Evolutionary conservation across 1,140 invertebrate species (phyloP).

Genomic region (Dendroctonus ponderosae): DNA sequence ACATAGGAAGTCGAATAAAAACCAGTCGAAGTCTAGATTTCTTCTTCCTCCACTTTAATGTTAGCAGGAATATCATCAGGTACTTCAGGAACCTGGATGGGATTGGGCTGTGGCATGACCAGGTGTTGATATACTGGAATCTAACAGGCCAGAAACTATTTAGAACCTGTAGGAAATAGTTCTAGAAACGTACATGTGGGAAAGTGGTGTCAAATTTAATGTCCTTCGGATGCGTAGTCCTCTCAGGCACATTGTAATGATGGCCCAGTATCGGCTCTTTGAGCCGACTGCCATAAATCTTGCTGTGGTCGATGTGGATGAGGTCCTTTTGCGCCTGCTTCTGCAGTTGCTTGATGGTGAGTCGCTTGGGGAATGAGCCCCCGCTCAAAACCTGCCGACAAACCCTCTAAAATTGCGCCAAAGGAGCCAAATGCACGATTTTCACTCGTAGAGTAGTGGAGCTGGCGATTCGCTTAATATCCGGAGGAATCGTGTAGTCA

Average conservation of each 20-base stretch:
- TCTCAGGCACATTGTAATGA: conserved; percentile 43
- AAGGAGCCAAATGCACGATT: neutral
- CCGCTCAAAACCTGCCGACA: conserved; percentile 41
- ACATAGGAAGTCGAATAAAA: neutral
- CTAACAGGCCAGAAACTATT: conserved; percentile 23
- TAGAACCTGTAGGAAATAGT: neutral
- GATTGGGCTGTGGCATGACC: conserved; percentile 37
- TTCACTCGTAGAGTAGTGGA: conserved; percentile 63
- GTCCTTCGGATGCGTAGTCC: conserved; percentile 41
- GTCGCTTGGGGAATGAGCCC: conserved; percentile 39
- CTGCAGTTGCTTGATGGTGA: conserved; percentile 45
- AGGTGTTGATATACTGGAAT: conserved; percentile 48
- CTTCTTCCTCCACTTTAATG: conserved; percentile 13
- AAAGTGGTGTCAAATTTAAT: conserved; percentile 47
- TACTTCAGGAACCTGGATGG: conserved; percentile 25
- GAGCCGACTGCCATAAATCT: conserved; percentile 48
- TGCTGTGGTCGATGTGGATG: conserved; percentile 39
- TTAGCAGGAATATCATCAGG: conserved; percentile 6
- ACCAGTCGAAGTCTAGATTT: conserved; percentile 17
- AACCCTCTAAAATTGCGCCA: neutral
- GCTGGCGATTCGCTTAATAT: conserved; percentile 64
- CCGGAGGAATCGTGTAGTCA: conserved; percentile 59
- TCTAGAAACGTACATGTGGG: conserved; percentile 42
- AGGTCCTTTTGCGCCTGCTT: conserved; percentile 41
- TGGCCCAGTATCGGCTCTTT: conserved; percentile 46